A percentile compares a stretch with the other conserved stretches of the same genome.
Evolutionary conservation across 2,888 invertebrate species (phyloP).

Genomic region (Phymatocera aterrima): DNA sequence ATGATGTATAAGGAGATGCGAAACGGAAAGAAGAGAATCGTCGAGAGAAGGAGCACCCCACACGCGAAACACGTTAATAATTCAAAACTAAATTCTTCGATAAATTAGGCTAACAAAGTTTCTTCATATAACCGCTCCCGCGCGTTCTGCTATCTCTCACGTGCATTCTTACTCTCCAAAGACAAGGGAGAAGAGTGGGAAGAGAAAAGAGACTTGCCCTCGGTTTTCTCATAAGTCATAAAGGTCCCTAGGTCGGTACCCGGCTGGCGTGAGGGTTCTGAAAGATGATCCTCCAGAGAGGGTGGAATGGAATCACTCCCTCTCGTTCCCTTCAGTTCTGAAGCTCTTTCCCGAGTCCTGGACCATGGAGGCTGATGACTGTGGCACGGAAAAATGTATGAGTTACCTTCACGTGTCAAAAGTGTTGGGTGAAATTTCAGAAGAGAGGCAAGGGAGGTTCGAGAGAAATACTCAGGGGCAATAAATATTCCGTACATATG

Average conservation of each 20-base stretch:
- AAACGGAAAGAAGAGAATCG: slow-evolving; percentile 3
- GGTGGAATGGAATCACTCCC: slow-evolving; percentile 51
- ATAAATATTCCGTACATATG: not conserved
- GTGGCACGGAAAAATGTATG: not conserved
- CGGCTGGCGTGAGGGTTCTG: slow-evolving; percentile 51
- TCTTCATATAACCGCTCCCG: slow-evolving; percentile 39
- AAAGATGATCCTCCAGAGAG: slow-evolving; percentile 60
- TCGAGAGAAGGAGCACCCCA: not conserved
- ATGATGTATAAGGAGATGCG: not conserved
- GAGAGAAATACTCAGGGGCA: not conserved
- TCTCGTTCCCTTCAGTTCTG: slow-evolving; percentile 50
- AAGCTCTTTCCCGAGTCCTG: slow-evolving; percentile 6
- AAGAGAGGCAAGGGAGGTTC: not conserved
- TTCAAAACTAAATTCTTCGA: slow-evolving; percentile 64
- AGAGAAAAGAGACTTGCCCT: slow-evolving; percentile 49
- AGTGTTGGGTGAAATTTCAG: not conserved
- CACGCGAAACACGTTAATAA: slow-evolving; percentile 62
- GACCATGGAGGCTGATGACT: slow-evolving; percentile 18
- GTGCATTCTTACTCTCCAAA: slow-evolving; percentile 45
- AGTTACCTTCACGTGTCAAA: not conserved
- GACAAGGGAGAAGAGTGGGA: slow-evolving; percentile 38
- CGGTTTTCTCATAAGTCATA: slow-evolving; percentile 60
- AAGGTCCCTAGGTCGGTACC: slow-evolving; percentile 54
- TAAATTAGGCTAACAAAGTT: slow-evolving; percentile 69
- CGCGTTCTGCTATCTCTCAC: slow-evolving; percentile 44